phyloP scores from a whole-genome alignment of 2,888 invertebrate genomes.

The Boloria euphrosyne region DNA sequence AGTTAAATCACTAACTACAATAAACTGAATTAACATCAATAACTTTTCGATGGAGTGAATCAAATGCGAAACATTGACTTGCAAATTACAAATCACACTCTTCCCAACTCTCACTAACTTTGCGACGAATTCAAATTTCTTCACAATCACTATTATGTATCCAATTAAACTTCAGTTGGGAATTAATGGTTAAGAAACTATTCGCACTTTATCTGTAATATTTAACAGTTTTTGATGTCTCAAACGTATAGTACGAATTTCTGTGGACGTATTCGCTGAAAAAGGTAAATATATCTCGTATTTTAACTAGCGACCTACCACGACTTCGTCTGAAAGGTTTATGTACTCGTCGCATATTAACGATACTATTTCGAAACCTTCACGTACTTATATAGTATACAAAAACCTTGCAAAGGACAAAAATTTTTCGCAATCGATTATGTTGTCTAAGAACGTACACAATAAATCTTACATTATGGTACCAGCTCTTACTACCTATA shows the following conservation, averaged over 20 bases:
- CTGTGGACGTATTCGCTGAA: background rate
- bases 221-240: background rate
- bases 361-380: no score
- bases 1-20: slow-evolving; percentile 18
- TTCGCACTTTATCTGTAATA: slow-evolving; percentile 1
- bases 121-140: slow-evolving; percentile 42
- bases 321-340: no score
- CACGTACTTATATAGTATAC: no score
- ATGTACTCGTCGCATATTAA: no score
- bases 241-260: no score
- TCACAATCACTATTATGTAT: slow-evolving; percentile 33
- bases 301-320: background rate
- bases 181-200: background rate
- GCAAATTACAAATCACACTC: slow-evolving; percentile 48
- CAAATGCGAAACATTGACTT: slow-evolving; percentile 46
- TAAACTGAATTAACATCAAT: slow-evolving; percentile 37
- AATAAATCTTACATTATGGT: no score
- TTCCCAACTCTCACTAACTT: slow-evolving; percentile 43
- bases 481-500: no score
- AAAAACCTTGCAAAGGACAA: no score
- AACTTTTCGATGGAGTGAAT: slow-evolving; percentile 37
- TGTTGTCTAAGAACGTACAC: no score
- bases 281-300: background rate
- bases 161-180: slow-evolving; percentile 4
- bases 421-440: no score